Percentiles rank a stretch among this genome's conserved stretches.
phyloP scores from a whole-genome alignment of 2,888 invertebrate species.

The Dilophus febrilis region DNA sequence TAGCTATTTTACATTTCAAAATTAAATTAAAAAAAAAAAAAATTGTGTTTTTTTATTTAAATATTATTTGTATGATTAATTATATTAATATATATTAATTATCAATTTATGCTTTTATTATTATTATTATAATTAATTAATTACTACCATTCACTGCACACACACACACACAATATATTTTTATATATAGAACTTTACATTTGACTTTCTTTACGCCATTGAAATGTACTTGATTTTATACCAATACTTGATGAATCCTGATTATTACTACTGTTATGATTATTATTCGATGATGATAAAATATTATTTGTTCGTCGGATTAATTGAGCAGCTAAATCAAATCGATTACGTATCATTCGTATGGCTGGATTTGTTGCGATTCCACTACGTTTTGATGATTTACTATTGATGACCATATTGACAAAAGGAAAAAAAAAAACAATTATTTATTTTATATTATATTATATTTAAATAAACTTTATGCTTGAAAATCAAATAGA shows the following conservation, averaged over 20 bases:
- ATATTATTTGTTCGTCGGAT: constrained; percentile 30
- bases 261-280: constrained; percentile 17
- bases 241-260: constrained; percentile 32
- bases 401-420: constrained; percentile 18
- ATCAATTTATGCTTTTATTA: too few relatives aligned
- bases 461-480: too few relatives aligned
- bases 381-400: constrained; percentile 64
- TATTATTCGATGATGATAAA: constrained; percentile 20
- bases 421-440: background rate
- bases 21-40: too few relatives aligned
- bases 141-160: too few relatives aligned
- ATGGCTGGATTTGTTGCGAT: constrained; percentile 76
- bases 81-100: too few relatives aligned
- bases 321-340: constrained; percentile 31
- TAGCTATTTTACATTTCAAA: too few relatives aligned
- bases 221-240: constrained; percentile 32
- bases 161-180: background rate
- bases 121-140: too few relatives aligned
- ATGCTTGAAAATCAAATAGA: too few relatives aligned
- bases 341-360: constrained; percentile 45
- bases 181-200: background rate
- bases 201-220: constrained; percentile 28
- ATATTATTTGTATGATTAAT: too few relatives aligned
- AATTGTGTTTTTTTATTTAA: too few relatives aligned
- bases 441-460: background rate